Base-by-base conservation (phyloP, 2,113 vertebrate genomes). In the Motacilla alba region DNA sequence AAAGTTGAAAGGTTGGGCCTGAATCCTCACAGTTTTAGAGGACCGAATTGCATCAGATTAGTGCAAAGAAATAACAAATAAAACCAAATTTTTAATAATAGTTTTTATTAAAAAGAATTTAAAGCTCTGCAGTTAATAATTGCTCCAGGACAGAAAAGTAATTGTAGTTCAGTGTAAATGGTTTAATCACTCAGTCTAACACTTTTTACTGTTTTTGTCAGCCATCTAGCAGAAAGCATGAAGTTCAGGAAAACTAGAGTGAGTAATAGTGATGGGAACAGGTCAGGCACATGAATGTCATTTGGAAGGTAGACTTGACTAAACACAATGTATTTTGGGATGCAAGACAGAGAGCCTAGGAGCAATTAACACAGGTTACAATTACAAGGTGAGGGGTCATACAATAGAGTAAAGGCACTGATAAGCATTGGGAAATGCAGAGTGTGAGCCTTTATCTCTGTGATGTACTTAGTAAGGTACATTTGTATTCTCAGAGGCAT, bases 251-350 rank as follows among this genome's bases (percentile, higher is more conserved):
- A 49, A 73, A 55, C 18, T 50, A 7, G 6, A 66, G 11, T 35
- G 17, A 47, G 21, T 73, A 49, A 39, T 46, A 70, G 23, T 58
- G 50, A 30, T 80, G 39, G 37, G 49, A 60, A 17, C 15, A 66
- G 43, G 6, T 73, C 55, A 73, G 37, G 24, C 18, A 23, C 20
- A 17, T 0, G 0, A 56, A 20, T 5, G 8, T 47, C 1, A 3
- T 5, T 83, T 46, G 12, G 50, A 87, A 70, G 23, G 10, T 53
- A 35, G 44, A 13, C 12, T 76, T 76, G 15, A 23, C 41, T 66
- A 52, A 82, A 58, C 4, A 35, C 13, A 35, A 10, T 64, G 22
- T 9, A 26, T 87, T 79, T 87, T 76, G 41, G 26, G 46, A 27
- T 26, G 10, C 41, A 68, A 60, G 23, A 4, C 2, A 35, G n/a